A percentile compares a stretch with the other conserved stretches of the same genome.
Evolutionary conservation across 2,888 invertebrate genomes (phyloP).

Genomic region (Cantharis rustica): DNA sequence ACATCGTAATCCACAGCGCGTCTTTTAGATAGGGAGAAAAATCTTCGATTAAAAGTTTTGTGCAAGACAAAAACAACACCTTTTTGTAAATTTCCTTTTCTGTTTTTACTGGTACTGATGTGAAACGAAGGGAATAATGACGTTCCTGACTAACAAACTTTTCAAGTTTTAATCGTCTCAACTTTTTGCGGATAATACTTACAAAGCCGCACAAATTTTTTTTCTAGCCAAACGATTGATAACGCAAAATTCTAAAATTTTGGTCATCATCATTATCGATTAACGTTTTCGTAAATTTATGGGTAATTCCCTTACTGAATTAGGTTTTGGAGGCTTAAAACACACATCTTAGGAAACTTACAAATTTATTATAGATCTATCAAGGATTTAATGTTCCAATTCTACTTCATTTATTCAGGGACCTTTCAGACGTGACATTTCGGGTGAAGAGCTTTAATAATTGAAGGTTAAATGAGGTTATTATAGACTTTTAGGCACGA

Average conservation of each 20-base stretch:
- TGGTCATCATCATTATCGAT: background rate
- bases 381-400: constrained; percentile 8
- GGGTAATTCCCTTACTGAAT: background rate
- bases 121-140: constrained; percentile 25
- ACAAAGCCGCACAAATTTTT: constrained; percentile 2
- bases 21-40: constrained; percentile 19
- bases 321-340: background rate
- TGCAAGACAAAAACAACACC: constrained; percentile 27
- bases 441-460: constrained; percentile 26
- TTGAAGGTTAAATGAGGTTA: constrained; percentile 31
- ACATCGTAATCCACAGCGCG: constrained; percentile 25
- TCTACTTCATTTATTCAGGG: constrained; percentile 17
- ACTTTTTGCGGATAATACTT: constrained; percentile 17
- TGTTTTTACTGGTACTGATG: constrained; percentile 17
- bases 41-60: constrained; percentile 32
- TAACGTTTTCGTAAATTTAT: background rate
- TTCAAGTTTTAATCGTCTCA: constrained; percentile 23
- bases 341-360: background rate
- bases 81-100: constrained; percentile 26
- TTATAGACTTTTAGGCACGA: constrained; percentile 30
- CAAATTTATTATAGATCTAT: constrained; percentile 6
- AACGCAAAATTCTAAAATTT: background rate
- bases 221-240: background rate
- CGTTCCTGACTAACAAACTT: constrained; percentile 21
- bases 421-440: constrained; percentile 29